Evolutionary conservation across 2,113 vertebrate species (phyloP).

Genomic region (Colaptes auratus): DNA sequence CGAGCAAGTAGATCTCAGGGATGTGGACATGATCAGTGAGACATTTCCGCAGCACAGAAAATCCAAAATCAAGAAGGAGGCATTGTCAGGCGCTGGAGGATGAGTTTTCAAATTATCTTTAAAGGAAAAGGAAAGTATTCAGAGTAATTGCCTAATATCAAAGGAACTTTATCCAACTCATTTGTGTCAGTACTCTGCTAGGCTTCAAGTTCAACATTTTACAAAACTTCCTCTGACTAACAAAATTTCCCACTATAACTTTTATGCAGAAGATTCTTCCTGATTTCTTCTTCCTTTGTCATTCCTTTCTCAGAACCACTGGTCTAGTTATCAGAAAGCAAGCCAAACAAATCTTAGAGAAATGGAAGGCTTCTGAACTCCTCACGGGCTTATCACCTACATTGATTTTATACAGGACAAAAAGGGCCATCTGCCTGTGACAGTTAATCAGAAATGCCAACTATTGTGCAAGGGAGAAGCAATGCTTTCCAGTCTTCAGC

Average conservation of each 20-base stretch:
- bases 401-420: neutral
- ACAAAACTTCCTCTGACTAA: neutral
- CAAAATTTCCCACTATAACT: neutral
- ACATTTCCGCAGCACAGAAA: slow-evolving; percentile 81
- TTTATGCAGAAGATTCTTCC: neutral
- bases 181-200: neutral
- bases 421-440: neutral
- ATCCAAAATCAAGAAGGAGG: slow-evolving; percentile 79
- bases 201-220: neutral
- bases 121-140: neutral
- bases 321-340: neutral
- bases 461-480: neutral
- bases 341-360: neutral
- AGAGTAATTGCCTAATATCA: neutral
- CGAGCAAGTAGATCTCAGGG: slow-evolving; percentile 83
- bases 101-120: slow-evolving; percentile 83
- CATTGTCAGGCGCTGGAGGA: slow-evolving; percentile 60
- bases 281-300: neutral
- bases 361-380: neutral
- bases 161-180: neutral
- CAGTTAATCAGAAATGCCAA: neutral
- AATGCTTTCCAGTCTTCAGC: neutral
- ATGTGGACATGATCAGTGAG: slow-evolving; percentile 78
- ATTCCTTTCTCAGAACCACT: neutral
- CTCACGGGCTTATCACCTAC: neutral